These are phyloP conservation scores for Sclerurus mexicanus DNA, from an alignment of 2,113 vertebrate genomes.

Conservation along the genomic window DNA sequence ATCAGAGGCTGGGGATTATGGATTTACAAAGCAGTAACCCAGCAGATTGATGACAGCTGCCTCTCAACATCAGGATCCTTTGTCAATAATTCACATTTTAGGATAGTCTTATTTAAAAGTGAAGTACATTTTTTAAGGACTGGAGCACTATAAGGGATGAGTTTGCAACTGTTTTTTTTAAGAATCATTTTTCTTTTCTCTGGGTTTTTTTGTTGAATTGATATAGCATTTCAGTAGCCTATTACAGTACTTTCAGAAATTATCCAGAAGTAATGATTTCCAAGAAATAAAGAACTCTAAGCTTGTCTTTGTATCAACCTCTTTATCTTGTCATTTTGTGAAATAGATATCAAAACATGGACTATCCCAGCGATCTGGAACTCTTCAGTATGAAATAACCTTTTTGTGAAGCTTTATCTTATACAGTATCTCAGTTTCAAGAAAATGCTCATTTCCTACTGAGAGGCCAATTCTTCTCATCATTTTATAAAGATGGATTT, in stretches of 20 bases:
- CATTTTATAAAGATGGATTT: not conserved
- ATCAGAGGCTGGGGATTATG: not conserved
- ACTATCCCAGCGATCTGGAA: not conserved
- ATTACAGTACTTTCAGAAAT: constrained; percentile 28
- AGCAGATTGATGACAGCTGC: not conserved
- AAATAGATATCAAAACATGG: not conserved
- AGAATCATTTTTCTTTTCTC: not conserved
- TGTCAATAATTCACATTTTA: not conserved
- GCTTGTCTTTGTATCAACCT: constrained; percentile 1
- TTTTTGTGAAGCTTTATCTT: not conserved
- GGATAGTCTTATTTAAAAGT: not conserved
- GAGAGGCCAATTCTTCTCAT: not conserved
- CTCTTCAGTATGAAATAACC: not conserved
- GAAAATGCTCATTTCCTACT: constrained; percentile 3
- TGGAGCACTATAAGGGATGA: not conserved
- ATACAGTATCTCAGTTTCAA: not conserved
- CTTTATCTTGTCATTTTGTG: constrained; percentile 15
- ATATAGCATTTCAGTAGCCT: not conserved
- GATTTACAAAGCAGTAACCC: not conserved
- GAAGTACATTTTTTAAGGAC: not conserved
- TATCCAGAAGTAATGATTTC: not conserved
- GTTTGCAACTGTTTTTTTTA: not conserved
- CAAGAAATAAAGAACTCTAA: not conserved
- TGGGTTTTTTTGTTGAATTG: not conserved
- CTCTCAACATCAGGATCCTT: not conserved